Evolutionary conservation across 37 sponge, comb jelly and placozoan species (phyloP).

Genomic region (Spongia lamella): DNA sequence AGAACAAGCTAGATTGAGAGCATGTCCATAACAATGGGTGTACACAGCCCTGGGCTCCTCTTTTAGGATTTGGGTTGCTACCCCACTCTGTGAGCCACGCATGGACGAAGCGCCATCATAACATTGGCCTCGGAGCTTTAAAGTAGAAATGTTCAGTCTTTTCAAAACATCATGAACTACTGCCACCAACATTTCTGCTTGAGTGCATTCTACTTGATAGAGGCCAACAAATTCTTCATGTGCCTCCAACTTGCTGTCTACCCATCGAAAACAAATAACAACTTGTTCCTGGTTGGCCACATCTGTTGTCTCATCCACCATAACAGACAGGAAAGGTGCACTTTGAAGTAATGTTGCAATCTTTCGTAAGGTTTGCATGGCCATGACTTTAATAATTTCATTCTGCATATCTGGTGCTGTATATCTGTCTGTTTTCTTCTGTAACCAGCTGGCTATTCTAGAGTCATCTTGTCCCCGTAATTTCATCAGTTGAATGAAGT

Average conservation of each 20-base stretch:
- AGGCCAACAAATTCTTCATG: too few species aligned
- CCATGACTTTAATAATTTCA: not conserved
- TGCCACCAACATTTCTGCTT: not conserved
- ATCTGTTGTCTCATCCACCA: slow-evolving; percentile 22
- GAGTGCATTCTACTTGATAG: not conserved
- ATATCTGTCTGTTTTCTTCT: too few species aligned
- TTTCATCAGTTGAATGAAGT: slow-evolving; percentile 52
- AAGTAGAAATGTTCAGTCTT: not conserved
- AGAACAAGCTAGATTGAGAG: slow-evolving; percentile 37
- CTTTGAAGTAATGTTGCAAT: not conserved
- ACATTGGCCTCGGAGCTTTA: slow-evolving; percentile 61
- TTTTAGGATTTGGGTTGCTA: slow-evolving; percentile 43
- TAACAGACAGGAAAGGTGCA: not conserved
- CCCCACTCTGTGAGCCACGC: slow-evolving; percentile 41
- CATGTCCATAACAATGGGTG: too few species aligned
- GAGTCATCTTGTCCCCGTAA: slow-evolving; percentile 32
- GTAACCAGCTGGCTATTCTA: slow-evolving; percentile 46
- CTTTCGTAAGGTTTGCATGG: not conserved
- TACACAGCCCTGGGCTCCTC: too few species aligned
- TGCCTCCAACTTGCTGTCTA: too few species aligned
- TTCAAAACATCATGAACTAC: not conserved
- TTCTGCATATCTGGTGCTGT: slow-evolving; percentile 9
- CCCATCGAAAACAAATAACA: not conserved
- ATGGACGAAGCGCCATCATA: slow-evolving; percentile 60
- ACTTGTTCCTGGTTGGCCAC: not conserved